These are phyloP conservation scores for Opisthocomus hoazin DNA, from an alignment of 2,113 vertebrate genomes.

Conservation along the genomic window DNA sequence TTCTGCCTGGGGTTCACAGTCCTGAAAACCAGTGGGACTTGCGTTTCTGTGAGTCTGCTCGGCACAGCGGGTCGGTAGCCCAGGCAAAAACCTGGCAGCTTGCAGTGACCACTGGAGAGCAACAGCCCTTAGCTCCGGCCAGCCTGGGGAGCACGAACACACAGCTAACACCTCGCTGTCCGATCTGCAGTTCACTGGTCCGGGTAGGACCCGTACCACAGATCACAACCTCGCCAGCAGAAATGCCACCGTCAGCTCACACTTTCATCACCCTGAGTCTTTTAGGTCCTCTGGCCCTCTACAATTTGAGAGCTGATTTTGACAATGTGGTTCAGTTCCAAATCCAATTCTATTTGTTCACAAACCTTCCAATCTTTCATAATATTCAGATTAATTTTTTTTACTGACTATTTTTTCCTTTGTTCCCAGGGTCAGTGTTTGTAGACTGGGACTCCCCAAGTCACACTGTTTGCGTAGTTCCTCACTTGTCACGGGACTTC, in stretches of 20 bases:
- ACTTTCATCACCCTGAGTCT: background rate
- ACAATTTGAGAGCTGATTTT: background rate
- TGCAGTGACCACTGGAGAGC: background rate
- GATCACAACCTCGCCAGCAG: background rate
- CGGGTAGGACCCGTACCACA: background rate
- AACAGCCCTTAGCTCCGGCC: background rate
- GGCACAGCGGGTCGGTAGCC: background rate
- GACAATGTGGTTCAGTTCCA: background rate
- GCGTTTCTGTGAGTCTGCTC: background rate
- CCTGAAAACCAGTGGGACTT: background rate
- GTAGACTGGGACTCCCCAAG: background rate
- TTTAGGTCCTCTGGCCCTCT: background rate
- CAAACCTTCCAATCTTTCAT: background rate
- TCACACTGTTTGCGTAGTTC: background rate
- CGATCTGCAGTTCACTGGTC: background rate
- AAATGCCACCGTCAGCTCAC: background rate
- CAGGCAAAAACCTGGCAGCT: background rate
- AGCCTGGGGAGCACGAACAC: accelerated
- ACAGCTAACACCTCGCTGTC: accelerated
- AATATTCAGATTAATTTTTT: background rate
- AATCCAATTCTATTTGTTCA: background rate
- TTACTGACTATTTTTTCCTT: background rate
- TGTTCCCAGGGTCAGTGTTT: background rate
- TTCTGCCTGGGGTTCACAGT: background rate
- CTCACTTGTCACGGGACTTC: background rate